phyloP scores from a whole-genome alignment of 2,113 vertebrate genomes.

The Trochalopteron elliotii region DNA sequence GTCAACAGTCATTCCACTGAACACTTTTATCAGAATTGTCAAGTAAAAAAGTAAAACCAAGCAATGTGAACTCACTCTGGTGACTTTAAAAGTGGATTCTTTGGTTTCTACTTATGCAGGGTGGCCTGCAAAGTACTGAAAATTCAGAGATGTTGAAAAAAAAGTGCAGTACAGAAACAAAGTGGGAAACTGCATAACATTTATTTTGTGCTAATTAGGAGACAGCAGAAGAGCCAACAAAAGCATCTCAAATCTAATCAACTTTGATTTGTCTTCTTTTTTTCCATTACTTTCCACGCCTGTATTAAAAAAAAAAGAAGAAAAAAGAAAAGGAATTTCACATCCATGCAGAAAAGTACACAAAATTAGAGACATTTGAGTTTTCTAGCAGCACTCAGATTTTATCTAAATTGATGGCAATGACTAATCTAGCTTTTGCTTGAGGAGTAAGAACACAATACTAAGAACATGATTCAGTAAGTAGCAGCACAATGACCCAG shows the following conservation, averaged over 20 bases:
- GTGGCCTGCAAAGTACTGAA: neutral
- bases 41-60: neutral
- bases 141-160: neutral
- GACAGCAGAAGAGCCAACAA: neutral
- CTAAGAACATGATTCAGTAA: neutral
- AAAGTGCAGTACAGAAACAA: neutral
- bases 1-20: neutral
- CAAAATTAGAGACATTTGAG: neutral
- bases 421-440: neutral
- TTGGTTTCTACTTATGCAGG: neutral
- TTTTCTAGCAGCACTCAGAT: neutral
- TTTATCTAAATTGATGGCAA: neutral
- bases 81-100: neutral
- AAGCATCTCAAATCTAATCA: neutral
- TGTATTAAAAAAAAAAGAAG: neutral
- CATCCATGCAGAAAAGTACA: neutral
- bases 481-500: neutral
- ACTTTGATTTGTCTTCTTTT: neutral
- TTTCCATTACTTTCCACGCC: fast-evolving
- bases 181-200: neutral
- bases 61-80: neutral
- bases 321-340: neutral
- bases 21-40: neutral
- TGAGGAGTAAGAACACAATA: neutral
- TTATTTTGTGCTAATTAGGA: neutral